A percentile compares a stretch with the other conserved stretches of the same genome.
Conservation (phyloP, 2,797 vertebrate genomes). For the Liasis olivaceus region DNA sequence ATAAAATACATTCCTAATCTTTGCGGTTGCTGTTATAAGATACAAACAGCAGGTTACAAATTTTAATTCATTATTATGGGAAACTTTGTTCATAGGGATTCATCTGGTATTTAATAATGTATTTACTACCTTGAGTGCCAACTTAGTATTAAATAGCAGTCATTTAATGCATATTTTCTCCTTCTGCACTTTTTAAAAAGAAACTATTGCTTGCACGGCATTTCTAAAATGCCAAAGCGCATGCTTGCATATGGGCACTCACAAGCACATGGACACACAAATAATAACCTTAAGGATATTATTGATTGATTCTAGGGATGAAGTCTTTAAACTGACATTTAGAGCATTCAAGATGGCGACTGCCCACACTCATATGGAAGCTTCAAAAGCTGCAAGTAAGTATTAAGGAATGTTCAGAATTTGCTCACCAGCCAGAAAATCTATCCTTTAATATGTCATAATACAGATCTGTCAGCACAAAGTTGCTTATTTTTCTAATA, state of each 20-base stretch:
- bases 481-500: slow-evolving; percentile 33
- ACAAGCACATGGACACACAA: not conserved
- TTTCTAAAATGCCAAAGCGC: slow-evolving; percentile 37
- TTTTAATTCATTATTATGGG: not conserved
- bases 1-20: not conserved
- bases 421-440: fast-evolving
- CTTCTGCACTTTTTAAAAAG: not conserved
- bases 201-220: slow-evolving; percentile 12
- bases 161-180: not conserved
- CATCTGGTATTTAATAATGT: slow-evolving; percentile 3
- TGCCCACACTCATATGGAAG: not conserved
- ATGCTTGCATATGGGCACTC: not conserved
- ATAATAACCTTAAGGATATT: not conserved
- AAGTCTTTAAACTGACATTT: slow-evolving; percentile 18
- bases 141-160: not conserved
- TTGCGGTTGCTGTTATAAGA: not conserved
- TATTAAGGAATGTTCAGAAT: slow-evolving; percentile 23
- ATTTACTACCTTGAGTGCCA: not conserved
- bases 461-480: slow-evolving; percentile 17
- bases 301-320: slow-evolving; percentile 25
- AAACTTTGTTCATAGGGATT: not conserved
- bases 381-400: slow-evolving; percentile 4
- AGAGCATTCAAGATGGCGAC: slow-evolving; percentile 6
- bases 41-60: not conserved
- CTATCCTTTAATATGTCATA: not conserved